Base-by-base conservation (phyloP, 2,888 invertebrate species). In the Ophion ventricosus region DNA sequence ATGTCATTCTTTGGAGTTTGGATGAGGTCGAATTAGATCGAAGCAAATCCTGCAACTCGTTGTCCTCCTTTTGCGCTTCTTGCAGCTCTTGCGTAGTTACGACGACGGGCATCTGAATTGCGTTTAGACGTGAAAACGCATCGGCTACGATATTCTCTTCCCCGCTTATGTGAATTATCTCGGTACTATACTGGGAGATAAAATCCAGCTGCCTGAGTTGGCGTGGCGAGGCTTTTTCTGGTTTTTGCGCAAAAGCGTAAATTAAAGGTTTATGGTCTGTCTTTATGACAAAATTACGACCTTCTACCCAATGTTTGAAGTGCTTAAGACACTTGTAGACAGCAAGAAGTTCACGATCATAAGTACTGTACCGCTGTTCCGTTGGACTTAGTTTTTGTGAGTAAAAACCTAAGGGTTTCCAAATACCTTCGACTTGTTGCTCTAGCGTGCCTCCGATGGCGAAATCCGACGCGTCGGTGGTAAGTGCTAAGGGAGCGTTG, bases 281-380 rank as follows among this genome's bases (percentile, higher is more conserved):
- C 54, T 43, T 63, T 40, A 80, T 72, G 20, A 83, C 57, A 17
- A 80, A 67, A 40, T 23, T 49, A n/a, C 75, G 64, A 29, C 75
- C 61, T 49, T 80, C 79, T 1, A 80, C 61, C 0, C 67, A 11
- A 35, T 79, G 79, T n/a, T 49, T 56, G 49, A 79, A 83, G 20
- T 64, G 25, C 40, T 80, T 76, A 1, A 74, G n/a, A 11, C 57
- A 29, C 2, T 63, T 10, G 7, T 54, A 83, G 1, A 83, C 23
- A 0, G 83, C 83, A 40, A 83, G 76, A 1, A 83, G 54, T 25
- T 83, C 83, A 25, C 80, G 40, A 35, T 83, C 83, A 54, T 83
- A 83, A 0, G 80, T 61, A n/a, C 83, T 80, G n/a, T 79, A 83
- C 0, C 40, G 14, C 35, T 56, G 43, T 26, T 80, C 75, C 0